phyloP scores from a whole-genome alignment of 2,113 vertebrate genomes.

The Nyctereutes procyonoides region DNA sequence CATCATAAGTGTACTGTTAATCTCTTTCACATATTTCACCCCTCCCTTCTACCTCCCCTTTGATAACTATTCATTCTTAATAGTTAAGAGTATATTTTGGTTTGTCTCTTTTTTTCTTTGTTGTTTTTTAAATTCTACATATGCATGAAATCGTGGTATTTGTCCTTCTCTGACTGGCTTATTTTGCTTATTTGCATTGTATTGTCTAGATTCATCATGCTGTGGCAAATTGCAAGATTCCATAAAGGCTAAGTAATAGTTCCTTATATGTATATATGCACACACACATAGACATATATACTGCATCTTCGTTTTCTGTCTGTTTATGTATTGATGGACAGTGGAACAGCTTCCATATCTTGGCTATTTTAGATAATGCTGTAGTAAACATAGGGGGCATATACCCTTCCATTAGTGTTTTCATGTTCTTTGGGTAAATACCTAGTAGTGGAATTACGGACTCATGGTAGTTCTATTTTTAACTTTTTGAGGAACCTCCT shows the following conservation, averaged over 20 bases:
- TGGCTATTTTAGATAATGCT: too few species aligned
- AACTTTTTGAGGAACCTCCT: background rate
- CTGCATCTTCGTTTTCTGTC: too few species aligned
- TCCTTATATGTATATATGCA: background rate
- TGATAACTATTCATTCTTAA: background rate
- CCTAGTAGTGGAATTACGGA: background rate
- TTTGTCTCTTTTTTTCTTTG: background rate
- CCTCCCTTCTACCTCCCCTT: background rate
- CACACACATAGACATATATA: background rate
- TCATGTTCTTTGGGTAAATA: too few species aligned
- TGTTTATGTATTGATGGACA: too few species aligned
- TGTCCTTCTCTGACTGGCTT: background rate
- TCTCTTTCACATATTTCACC: background rate
- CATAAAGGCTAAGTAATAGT: background rate
- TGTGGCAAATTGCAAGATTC: background rate
- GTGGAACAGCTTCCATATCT: too few species aligned
- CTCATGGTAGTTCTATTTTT: background rate
- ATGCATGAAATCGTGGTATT: background rate
- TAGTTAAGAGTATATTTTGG: background rate
- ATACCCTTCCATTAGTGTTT: too few species aligned
- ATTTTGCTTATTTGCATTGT: background rate
- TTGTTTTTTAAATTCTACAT: background rate
- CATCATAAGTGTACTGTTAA: background rate
- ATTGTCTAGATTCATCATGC: background rate
- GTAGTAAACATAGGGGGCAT: too few species aligned